A percentile compares a stretch with the other conserved stretches of the same genome.
Conservation (phyloP, 2,888 invertebrate genomes). For the Aphodius granarius region DNA sequence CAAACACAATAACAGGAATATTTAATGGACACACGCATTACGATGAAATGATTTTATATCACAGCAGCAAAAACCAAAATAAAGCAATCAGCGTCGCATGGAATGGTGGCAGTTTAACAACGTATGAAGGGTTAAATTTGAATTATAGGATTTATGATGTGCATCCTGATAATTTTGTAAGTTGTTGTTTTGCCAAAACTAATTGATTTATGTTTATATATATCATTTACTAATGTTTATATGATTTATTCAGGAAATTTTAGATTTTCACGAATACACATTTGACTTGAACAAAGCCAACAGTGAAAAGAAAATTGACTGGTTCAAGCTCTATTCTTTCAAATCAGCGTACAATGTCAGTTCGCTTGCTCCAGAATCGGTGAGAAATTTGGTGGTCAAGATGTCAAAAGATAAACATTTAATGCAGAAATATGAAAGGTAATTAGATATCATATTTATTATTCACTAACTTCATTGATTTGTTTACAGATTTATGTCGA, state of each 20-base stretch:
- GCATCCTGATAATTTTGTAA: conserved; percentile 62
- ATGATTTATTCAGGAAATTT: conserved; percentile 53
- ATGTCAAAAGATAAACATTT: conserved; percentile 53
- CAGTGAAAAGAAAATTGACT: conserved; percentile 60
- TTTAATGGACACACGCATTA: conserved; percentile 83
- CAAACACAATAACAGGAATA: conserved; percentile 80
- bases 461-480: too few relatives aligned
- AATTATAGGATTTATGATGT: conserved; percentile 77
- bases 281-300: conserved; percentile 79
- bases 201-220: too few relatives aligned
- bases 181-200: conserved; percentile 44
- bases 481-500: conserved; percentile 2
- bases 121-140: conserved; percentile 58
- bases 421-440: conserved; percentile 7
- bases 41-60: conserved; percentile 74
- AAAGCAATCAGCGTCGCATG: conserved; percentile 71
- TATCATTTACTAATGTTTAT: too few relatives aligned
- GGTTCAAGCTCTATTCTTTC: conserved; percentile 74
- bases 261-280: conserved; percentile 70
- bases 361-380: conserved; percentile 63
- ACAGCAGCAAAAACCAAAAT: conserved; percentile 57
- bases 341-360: conserved; percentile 65
- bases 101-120: conserved; percentile 79
- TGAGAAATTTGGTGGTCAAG: conserved; percentile 62
- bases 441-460: neutral